Base-by-base conservation (phyloP, 2,797 vertebrate genomes). In the Eutrigla gurnardus region DNA sequence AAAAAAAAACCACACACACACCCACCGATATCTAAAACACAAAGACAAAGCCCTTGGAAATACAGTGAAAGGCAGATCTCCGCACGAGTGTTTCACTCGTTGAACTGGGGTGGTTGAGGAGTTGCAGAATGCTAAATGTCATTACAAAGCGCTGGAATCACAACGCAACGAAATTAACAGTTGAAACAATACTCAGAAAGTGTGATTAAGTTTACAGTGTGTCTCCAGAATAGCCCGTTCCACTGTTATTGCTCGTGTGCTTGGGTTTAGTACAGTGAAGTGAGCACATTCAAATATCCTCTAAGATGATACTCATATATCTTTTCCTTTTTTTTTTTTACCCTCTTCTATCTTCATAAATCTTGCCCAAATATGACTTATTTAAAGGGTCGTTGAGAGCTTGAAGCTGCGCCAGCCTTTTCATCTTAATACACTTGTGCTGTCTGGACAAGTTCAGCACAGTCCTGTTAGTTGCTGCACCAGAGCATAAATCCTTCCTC, bases 401-500 rank as follows among this genome's bases (percentile, higher is more conserved):
- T 83, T 71, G 68, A 89, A 82, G 72, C 81, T 77, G 65, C 62
- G 75, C 70, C 82, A 88, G 71, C 60, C 73, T 81, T 86, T 86
- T 89, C 80, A 87, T 88, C 87, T 90, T 47, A 53, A 81, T 77
- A 70, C 84, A 71, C 78, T 85, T 54, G 74, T 75, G 88, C 83
- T 79, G 82, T 89, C 81, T 84, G 89, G 86, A 89, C 84, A 84
- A 85, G 90, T 92, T 88, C 76, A 82, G 76, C 12, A 6, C 71
- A 15, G 80, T 76, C 82, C 84, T 84, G 65, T 85, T 84, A 86
- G 86, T 69, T 82, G 79, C 86, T 39, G 58, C 85, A 82, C 65
- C 71, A 54, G 71, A 83, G 75, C 85, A 88, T 88, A 88, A 92
- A 92, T 92, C 86, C 86, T 89, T 87, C 86, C 77, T 70, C 80